Evolutionary conservation across 2,797 vertebrate genomes (phyloP).

Genomic region (Lepus oiostolus): DNA sequence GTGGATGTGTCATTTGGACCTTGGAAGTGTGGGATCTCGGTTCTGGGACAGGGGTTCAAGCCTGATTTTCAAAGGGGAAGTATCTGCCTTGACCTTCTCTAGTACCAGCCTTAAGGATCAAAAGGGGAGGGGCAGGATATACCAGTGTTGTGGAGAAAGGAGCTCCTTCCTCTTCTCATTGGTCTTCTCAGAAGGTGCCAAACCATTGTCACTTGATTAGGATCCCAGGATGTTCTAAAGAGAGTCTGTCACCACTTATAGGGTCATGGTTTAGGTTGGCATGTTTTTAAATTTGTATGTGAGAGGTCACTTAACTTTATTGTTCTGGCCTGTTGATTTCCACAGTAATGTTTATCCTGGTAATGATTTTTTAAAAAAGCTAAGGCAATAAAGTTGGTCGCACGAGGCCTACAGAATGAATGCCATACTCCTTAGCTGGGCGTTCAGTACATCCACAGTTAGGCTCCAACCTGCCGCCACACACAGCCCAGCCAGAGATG

Average conservation of each 20-base stretch:
- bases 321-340: constrained; percentile 27
- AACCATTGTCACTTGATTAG: constrained; percentile 24
- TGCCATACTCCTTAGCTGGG: constrained; percentile 34
- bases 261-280: constrained; percentile 26
- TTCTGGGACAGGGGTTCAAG: not conserved
- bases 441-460: not conserved
- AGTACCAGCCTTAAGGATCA: not conserved
- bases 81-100: constrained; percentile 20
- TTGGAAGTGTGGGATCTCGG: not conserved
- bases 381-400: not conserved
- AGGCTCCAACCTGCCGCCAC: not conserved
- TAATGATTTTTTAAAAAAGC: constrained; percentile 13
- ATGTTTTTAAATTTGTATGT: constrained; percentile 49
- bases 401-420: constrained; percentile 11
- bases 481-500: not conserved
- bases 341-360: constrained; percentile 26
- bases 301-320: constrained; percentile 51
- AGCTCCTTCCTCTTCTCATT: not conserved
- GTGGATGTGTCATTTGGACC: not conserved
- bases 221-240: constrained; percentile 28
- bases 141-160: not conserved
- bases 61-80: not conserved
- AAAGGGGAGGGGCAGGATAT: not conserved
- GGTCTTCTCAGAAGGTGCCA: not conserved
- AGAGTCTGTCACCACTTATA: not conserved